Evolutionary conservation across 2,888 invertebrate genomes (phyloP).

Genomic region (Lottia gigantea): DNA sequence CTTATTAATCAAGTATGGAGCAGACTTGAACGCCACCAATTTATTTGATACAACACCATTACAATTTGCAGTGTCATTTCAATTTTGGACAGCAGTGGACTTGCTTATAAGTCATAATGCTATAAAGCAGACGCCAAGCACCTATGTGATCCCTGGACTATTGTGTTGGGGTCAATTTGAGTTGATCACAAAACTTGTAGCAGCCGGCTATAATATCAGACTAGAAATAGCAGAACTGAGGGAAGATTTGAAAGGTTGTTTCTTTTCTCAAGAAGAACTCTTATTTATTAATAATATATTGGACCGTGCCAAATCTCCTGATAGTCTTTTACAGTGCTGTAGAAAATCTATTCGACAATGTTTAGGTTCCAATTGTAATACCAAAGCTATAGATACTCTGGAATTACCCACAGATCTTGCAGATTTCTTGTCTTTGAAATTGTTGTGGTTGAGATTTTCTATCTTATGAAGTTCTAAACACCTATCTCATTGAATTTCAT

Average conservation of each 20-base stretch:
- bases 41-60: slow-evolving; percentile 8
- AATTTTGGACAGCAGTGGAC: not conserved
- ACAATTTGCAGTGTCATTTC: not conserved
- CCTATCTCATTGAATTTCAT: too few relatives aligned
- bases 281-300: not conserved
- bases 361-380: not conserved
- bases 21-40: slow-evolving; percentile 10
- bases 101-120: not conserved
- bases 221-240: not conserved
- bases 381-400: not conserved
- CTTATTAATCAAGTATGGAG: slow-evolving; percentile 13
- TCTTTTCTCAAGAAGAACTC: not conserved
- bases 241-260: not conserved
- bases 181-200: not conserved
- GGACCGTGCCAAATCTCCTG: not conserved
- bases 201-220: not conserved
- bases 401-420: not conserved
- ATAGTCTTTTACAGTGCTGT: not conserved
- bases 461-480: too few relatives aligned
- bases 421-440: slow-evolving; percentile 4
- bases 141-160: not conserved
- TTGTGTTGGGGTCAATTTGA: not conserved
- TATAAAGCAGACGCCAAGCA: not conserved
- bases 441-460: not conserved
- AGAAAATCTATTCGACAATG: not conserved